Evolutionary conservation across 2,888 invertebrate species (phyloP), one percentile per base, ranked within the genome.

Genomic region (Galerucella nymphaeae): DNA sequence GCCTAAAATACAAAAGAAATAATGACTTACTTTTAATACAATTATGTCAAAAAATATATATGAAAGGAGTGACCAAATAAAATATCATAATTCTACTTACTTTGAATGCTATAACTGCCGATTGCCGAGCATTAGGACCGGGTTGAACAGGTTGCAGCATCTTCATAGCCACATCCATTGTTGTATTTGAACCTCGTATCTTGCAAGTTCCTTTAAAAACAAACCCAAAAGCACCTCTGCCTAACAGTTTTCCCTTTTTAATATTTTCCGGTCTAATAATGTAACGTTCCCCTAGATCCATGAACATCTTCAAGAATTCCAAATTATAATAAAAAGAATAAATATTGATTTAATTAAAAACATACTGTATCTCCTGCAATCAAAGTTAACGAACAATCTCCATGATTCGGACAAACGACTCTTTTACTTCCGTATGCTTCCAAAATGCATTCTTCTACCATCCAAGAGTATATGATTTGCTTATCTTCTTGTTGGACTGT

Each of bases 161-260:
- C 88, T 99, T 99, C 88, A 98, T 92, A 0, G 99, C 98, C 1
- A 98, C 95, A 72, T 93, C 91, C 20, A 90, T 89, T 71, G 89
- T 88, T 2, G 87, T 86, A 66, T 90, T 88, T 1, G 89, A 87
- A 10, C 89, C 89, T 59, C 90, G 87, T 61, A 90, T 84, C 76
- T 91, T 91, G 85, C 93, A 94, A 6, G 89, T 89, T 1, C 94
- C 96, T 81, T 93, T 91, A 85, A 97, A 96, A 10, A 99, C 99
- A 80, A 98, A 97, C 2, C 99, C 99, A 88, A 99, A 99, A 0
- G 98, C 98, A 2, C 99, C 99, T n/a, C 98, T 92, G 0, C 99
- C 99, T 48, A 97, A 89, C 66, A 95, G 87, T 0, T 91, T 89
- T 0, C 93, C 93, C 72, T 94, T 90, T 59, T 92, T 91, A 4